Base-by-base conservation (phyloP, 1,140 invertebrate species). In the Zaprionus taronus region DNA sequence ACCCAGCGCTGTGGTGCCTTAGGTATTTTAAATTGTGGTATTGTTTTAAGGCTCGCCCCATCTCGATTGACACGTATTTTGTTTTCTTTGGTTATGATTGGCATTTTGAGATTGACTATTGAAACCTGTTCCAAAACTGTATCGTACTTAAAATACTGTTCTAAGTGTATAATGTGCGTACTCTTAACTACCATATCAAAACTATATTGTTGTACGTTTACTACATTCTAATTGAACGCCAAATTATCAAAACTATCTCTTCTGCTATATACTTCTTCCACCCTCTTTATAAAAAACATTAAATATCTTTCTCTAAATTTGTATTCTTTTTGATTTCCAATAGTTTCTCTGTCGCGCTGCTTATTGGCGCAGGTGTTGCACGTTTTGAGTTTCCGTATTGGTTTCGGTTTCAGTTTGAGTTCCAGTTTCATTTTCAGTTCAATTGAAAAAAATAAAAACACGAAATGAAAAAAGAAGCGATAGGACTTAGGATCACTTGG, bases 101-200 rank as follows among this genome's bases (percentile, higher is more conserved):
- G 84, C 85, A 87, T 87, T 87, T 85, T 87, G 75, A 81, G 71
- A 90, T 47, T 47, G 41, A 90, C 64, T 65, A 81, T 89, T 64
- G 22, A 75, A 75, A 80, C 68, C 80, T 70, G 49, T 72, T 80
- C 55, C 73, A 71, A 79, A 86, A 74, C 72, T 87, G 67, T 86
- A 89, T 81, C 68, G 81, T 87, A 87, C 72, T 75, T 81, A 76
- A 79, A 83, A 70, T 77, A 89, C 77, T 84, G 71, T 81, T 89
- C 78, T 87, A 81, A 89, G 84, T 87, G 84, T 87, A 87, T 89
- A 75, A 74, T 84, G 82, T 85, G 82, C 82, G 83, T 84, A 84
- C 82, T 85, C 74, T 78, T 81, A 81, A 85, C 65, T 79, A 81
- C 69, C 67, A 71, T 47, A 47, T 14, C 72, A 83, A 81, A 72